These are phyloP conservation scores for Melanostoma scalare DNA, from an alignment of 2,888 invertebrate species.

Conservation along the genomic window DNA sequence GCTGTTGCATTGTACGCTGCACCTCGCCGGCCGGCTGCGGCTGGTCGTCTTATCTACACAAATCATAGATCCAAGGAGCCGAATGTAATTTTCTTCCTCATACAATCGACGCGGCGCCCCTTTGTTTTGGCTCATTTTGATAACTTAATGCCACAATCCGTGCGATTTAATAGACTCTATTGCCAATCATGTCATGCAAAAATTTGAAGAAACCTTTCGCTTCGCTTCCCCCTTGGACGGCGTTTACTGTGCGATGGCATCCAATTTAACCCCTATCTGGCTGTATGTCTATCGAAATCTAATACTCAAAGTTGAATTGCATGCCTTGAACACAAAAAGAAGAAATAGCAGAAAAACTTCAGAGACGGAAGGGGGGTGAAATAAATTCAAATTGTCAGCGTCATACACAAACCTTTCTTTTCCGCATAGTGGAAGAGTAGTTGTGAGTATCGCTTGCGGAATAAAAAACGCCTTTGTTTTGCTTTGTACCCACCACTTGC, in stretches of 20 bases:
- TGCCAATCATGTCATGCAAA: constrained; percentile 54
- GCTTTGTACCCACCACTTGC: background rate
- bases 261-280: constrained; percentile 61
- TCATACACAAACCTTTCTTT: constrained; percentile 62
- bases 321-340: constrained; percentile 10
- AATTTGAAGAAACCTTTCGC: constrained; percentile 44
- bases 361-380: background rate
- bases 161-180: constrained; percentile 54
- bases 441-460: background rate
- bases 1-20: too few species aligned
- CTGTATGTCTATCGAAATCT: constrained; percentile 44
- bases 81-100: constrained; percentile 55
- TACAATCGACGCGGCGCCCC: background rate
- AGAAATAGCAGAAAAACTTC: background rate
- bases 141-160: constrained; percentile 62
- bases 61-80: constrained; percentile 67
- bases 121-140: constrained; percentile 38
- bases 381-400: constrained; percentile 49
- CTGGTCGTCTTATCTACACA: constrained; percentile 34
- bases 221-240: background rate
- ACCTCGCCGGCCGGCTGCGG: too few species aligned
- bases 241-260: constrained; percentile 22
- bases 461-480: background rate
- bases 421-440: constrained; percentile 57
- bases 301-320: constrained; percentile 40